Percentiles rank a stretch among this genome's conserved stretches.
These are phyloP conservation scores for Octodon degus DNA, from an alignment of 2,113 vertebrate species.

Conservation along the genomic window DNA sequence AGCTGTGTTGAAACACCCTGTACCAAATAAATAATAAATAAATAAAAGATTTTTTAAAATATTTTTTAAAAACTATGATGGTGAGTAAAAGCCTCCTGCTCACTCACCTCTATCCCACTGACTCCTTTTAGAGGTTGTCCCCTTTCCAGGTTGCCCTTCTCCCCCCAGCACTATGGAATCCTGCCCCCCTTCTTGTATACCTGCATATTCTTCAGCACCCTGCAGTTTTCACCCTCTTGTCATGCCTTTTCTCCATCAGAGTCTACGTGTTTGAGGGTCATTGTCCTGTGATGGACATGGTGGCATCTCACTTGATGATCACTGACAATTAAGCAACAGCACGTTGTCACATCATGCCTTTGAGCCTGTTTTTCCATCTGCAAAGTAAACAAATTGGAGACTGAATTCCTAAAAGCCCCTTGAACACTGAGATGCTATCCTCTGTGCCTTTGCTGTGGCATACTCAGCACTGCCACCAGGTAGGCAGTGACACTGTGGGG, in stretches of 20 bases:
- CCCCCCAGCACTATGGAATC: background rate
- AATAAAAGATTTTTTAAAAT: too few species aligned
- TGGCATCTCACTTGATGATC: background rate
- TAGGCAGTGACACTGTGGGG: background rate
- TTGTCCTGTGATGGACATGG: background rate
- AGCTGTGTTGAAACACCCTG: too few species aligned
- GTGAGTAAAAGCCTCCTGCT: background rate
- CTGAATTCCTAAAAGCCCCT: background rate
- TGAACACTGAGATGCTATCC: background rate
- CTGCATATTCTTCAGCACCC: background rate
- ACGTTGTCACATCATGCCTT: background rate
- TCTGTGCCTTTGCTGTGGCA: background rate
- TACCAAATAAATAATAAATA: too few species aligned
- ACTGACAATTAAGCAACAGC: background rate
- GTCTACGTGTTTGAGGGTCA: background rate
- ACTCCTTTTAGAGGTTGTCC: background rate
- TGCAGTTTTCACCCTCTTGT: too few species aligned
- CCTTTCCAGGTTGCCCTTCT: background rate
- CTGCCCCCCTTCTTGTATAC: too few species aligned
- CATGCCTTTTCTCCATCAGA: background rate
- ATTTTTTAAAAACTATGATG: too few species aligned
- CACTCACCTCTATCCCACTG: background rate
- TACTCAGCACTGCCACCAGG: too few species aligned
- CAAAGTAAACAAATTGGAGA: background rate
- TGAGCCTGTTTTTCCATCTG: conserved; percentile 39